These are phyloP conservation scores for Sepiola atlantica DNA, from an alignment of 2,888 invertebrate genomes.

Conservation along the genomic window DNA sequence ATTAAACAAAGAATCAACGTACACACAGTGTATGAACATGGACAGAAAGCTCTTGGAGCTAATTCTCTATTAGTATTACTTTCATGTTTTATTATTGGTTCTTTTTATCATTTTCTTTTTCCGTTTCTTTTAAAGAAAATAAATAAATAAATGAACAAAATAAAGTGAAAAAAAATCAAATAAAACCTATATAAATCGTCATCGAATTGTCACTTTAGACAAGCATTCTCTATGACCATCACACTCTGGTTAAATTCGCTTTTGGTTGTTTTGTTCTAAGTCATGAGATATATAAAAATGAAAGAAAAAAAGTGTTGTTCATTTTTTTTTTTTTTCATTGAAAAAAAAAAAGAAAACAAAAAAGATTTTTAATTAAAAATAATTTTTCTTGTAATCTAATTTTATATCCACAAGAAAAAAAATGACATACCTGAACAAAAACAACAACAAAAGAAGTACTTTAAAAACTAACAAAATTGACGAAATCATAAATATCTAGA, in stretches of 20 bases:
- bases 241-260: background rate
- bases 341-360: no score
- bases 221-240: background rate
- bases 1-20: background rate
- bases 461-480: background rate
- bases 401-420: background rate
- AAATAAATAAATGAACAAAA: background rate
- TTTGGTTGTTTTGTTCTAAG: background rate
- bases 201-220: background rate
- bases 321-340: no score
- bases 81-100: background rate
- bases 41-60: background rate
- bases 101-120: background rate
- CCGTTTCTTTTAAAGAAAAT: background rate
- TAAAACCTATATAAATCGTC: background rate
- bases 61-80: conserved; percentile 32
- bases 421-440: background rate
- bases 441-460: background rate
- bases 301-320: no score
- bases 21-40: background rate
- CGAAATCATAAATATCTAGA: background rate
- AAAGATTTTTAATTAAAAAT: no score
- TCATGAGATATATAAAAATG: background rate
- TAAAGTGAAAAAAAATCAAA: background rate
- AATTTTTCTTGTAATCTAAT: background rate